These are phyloP conservation scores for Lasioglossum zephyrum DNA, from an alignment of 2,888 invertebrate species.

Conservation along the genomic window DNA sequence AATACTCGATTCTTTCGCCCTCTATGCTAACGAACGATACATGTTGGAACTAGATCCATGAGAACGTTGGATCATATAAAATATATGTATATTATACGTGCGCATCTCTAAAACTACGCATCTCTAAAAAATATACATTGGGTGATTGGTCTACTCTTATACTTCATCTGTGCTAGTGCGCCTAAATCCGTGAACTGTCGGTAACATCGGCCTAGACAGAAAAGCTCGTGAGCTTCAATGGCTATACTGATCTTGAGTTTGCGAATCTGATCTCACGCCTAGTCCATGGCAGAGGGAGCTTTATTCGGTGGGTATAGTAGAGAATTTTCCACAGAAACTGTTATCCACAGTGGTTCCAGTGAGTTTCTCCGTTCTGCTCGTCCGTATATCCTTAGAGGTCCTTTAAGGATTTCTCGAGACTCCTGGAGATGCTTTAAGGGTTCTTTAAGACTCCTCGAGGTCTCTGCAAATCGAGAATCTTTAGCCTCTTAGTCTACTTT, in stretches of 20 bases:
- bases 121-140: too few relatives aligned
- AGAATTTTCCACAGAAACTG: neutral
- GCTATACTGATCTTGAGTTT: too few relatives aligned
- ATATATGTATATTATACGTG: too few relatives aligned
- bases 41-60: neutral
- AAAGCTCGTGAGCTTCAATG: too few relatives aligned
- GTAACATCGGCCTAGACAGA: too few relatives aligned
- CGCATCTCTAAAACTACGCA: too few relatives aligned
- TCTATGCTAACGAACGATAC: too few relatives aligned
- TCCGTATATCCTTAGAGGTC: neutral
- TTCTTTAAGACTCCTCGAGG: neutral
- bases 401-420: neutral
- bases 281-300: neutral
- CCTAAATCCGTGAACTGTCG: too few relatives aligned
- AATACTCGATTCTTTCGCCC: too few relatives aligned
- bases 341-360: constrained; percentile 19
- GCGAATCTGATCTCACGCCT: neutral
- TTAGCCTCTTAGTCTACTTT: neutral
- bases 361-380: neutral
- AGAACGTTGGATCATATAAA: too few relatives aligned
- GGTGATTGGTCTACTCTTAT: too few relatives aligned
- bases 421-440: neutral
- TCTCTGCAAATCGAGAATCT: neutral
- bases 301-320: constrained; percentile 33
- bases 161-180: too few relatives aligned